A percentile compares a stretch with the other conserved stretches of the same genome.
Conservation (phyloP, 2,888 invertebrate species). For the Dicycla oo region DNA sequence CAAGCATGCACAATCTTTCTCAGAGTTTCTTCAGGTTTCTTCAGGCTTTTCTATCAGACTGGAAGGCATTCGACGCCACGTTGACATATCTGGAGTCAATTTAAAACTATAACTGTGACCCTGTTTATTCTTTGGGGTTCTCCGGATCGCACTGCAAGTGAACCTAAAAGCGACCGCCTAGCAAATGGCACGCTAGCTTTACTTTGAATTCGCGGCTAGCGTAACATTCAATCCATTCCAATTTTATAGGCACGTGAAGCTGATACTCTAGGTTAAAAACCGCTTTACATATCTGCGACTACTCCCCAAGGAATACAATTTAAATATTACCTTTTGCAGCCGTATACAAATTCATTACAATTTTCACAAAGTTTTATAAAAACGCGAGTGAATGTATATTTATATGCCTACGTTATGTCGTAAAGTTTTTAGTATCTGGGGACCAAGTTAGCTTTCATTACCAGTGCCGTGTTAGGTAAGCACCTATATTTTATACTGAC, state of each 20-base stretch:
- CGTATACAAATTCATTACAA: conserved; percentile 57
- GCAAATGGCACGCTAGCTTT: not conserved
- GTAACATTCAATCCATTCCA: not conserved
- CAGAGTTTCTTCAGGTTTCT: not conserved
- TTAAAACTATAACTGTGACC: not conserved
- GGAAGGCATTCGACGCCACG: not conserved
- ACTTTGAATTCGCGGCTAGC: conserved; percentile 19
- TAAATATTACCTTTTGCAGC: conserved; percentile 42
- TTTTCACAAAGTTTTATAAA: conserved; percentile 60
- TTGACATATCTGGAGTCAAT: conserved; percentile 10
- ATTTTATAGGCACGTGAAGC: conserved; percentile 23
- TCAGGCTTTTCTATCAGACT: not conserved
- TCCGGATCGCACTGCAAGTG: not conserved
- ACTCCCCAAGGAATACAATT: conserved; percentile 23
- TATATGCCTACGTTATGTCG: conserved; percentile 60
- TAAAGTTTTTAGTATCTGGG: conserved; percentile 66
- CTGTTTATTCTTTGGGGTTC: not conserved
- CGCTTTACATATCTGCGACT: conserved; percentile 3
- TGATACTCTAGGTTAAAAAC: conserved; percentile 2
- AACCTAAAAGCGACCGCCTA: not conserved
- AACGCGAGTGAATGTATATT: conserved; percentile 52
- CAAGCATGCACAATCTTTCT: not conserved
- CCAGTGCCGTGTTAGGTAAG: conserved; percentile 50
- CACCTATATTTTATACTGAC: conserved; percentile 55
- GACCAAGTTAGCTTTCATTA: conserved; percentile 65